A percentile compares a stretch with the other conserved stretches of the same genome.
These are phyloP conservation scores for Vespertilio murinus DNA, from an alignment of 2,797 vertebrate species.

Conservation along the genomic window DNA sequence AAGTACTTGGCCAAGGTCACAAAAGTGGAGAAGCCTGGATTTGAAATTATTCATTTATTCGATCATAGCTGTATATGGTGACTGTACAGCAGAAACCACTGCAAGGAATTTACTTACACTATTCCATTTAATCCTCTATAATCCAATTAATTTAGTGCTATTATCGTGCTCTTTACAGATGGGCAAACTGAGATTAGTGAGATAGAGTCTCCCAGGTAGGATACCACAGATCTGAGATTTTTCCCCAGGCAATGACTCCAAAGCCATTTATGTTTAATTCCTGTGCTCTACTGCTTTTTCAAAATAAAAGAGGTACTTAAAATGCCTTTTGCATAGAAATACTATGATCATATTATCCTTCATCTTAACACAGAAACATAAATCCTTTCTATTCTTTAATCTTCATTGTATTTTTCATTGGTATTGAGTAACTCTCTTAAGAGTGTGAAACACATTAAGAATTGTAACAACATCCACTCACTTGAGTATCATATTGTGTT, in stretches of 20 bases:
- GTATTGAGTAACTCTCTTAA: conserved; percentile 32
- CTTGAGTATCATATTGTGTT: neutral
- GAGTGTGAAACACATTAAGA: neutral
- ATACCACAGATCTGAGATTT: neutral
- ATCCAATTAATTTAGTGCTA: neutral
- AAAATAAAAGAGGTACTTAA: conserved; percentile 45
- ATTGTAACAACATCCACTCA: conserved; percentile 38
- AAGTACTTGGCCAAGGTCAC: neutral
- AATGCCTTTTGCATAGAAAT: conserved; percentile 40
- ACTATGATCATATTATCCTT: neutral
- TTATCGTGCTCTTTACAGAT: conserved; percentile 10
- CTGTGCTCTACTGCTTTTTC: neutral
- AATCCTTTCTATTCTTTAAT: conserved; percentile 38
- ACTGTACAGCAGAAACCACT: neutral
- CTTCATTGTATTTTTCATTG: conserved; percentile 41
- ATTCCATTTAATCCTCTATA: neutral
- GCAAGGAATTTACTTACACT: neutral
- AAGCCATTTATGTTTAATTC: neutral
- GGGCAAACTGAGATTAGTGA: neutral
- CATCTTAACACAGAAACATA: conserved; percentile 8
- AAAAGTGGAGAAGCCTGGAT: conserved; percentile 32
- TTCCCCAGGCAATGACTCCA: neutral
- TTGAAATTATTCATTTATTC: conserved; percentile 49
- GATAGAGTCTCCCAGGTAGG: neutral
- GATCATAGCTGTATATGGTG: neutral